These are phyloP conservation scores for Oppia nitens DNA, from an alignment of 1,140 invertebrate genomes.

Conservation along the genomic window DNA sequence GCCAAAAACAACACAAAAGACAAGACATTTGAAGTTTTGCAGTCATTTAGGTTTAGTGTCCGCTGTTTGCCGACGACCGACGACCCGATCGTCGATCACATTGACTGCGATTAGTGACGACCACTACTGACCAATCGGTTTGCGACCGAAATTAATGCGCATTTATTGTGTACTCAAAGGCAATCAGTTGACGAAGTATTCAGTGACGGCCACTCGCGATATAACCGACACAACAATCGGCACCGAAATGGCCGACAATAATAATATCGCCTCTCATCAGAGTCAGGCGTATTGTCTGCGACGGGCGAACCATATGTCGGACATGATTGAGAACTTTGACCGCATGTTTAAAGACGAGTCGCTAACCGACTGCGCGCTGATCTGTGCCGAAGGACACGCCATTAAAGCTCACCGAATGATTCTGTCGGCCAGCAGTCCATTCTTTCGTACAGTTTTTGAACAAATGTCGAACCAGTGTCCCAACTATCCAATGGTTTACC, in stretches of 20 bases:
- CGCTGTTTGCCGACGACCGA: no score
- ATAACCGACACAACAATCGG: not conserved
- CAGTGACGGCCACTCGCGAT: not conserved
- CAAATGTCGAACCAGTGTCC: slow-evolving; percentile 24
- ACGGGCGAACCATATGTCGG: not conserved
- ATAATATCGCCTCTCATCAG: not conserved
- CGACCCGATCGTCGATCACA: no score
- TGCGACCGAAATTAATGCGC: not conserved
- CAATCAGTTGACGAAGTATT: not conserved
- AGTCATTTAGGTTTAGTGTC: no score
- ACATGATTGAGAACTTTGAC: not conserved
- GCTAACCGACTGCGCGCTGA: slow-evolving; percentile 13
- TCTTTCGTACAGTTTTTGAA: slow-evolving; percentile 32
- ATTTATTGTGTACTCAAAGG: not conserved
- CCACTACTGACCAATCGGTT: not conserved
- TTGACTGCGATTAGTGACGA: no score
- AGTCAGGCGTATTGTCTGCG: not conserved
- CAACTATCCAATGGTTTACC: slow-evolving; percentile 25
- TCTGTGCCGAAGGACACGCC: slow-evolving; percentile 16
- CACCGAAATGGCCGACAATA: not conserved
- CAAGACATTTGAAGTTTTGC: no score
- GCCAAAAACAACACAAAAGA: no score
- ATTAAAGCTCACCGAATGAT: slow-evolving; percentile 31
- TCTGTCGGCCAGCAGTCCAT: slow-evolving; percentile 30
- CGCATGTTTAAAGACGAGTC: slow-evolving; percentile 14